Percentiles rank a stretch among this genome's conserved stretches.
phyloP scores from a whole-genome alignment of 2,888 invertebrate genomes.

The Dicycla oo region DNA sequence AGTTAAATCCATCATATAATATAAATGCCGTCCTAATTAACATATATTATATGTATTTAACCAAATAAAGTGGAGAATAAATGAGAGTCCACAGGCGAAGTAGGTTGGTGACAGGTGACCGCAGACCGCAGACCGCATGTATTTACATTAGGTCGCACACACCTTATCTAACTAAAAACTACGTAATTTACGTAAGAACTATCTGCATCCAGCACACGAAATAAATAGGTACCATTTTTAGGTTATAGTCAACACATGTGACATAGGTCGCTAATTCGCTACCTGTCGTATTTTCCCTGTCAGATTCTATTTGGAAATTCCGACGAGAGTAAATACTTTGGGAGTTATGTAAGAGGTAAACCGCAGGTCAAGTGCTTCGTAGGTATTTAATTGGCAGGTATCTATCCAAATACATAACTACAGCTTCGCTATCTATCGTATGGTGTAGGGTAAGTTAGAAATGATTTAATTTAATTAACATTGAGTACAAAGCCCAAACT shows the following conservation, averaged over 20 bases:
- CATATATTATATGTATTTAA: background rate
- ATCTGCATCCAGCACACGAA: background rate
- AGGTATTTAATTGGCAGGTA: background rate
- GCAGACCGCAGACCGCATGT: background rate
- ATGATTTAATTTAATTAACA: too few relatives aligned
- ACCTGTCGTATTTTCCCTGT: conserved; percentile 29
- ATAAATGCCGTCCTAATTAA: background rate
- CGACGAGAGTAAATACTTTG: background rate
- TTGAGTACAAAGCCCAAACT: too few relatives aligned
- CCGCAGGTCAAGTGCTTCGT: conserved; percentile 16
- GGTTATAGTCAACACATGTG: background rate
- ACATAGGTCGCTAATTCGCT: background rate
- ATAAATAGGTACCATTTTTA: conserved; percentile 1
- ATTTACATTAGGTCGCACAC: background rate
- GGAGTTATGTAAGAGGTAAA: conserved; percentile 45
- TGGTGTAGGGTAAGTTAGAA: background rate
- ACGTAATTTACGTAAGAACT: too few relatives aligned
- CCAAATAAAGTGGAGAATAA: background rate
- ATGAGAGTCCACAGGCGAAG: background rate
- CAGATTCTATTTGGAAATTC: conserved; percentile 36
- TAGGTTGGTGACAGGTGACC: background rate
- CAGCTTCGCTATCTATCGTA: too few relatives aligned
- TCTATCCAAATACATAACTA: background rate
- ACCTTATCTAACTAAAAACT: conserved; percentile 1
- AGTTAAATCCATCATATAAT: background rate